Percentiles rank a stretch among this genome's conserved stretches.
phyloP scores from a whole-genome alignment of 2,888 invertebrate genomes.

The Chrysolina haemoptera region DNA sequence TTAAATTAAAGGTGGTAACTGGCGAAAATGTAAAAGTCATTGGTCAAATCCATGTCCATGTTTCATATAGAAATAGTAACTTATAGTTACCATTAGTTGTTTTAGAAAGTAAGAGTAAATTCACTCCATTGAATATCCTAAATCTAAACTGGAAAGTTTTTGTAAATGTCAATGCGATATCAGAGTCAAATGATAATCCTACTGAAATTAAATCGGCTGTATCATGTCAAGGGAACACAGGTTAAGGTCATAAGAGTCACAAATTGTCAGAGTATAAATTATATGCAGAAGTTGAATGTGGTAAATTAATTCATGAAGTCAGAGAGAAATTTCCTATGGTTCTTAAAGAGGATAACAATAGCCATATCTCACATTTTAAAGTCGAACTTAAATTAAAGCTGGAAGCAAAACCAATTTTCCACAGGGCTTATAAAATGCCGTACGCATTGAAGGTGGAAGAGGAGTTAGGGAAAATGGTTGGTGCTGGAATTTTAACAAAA shows the following conservation, averaged over 20 bases:
- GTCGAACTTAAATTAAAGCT: background rate
- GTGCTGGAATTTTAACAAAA: conserved; percentile 45
- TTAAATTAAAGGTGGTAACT: conserved; percentile 26
- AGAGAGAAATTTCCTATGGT: conserved; percentile 5
- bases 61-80: background rate
- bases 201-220: no score
- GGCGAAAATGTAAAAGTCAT: conserved; percentile 16
- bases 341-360: conserved; percentile 22
- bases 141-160: conserved; percentile 5
- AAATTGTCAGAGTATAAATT: background rate
- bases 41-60: conserved; percentile 11
- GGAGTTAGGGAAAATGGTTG: conserved; percentile 1
- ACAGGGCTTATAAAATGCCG: conserved; percentile 46
- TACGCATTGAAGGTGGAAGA: conserved; percentile 34
- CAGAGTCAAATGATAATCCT: no score
- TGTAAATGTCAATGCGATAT: background rate
- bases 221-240: no score
- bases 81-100: conserved; percentile 23
- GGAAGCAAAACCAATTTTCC: conserved; percentile 23
- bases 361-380: conserved; percentile 11
- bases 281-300: background rate
- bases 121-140: conserved; percentile 6
- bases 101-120: conserved; percentile 13
- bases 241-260: background rate
- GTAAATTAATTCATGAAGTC: background rate